Percentiles rank a stretch among this genome's conserved stretches.
phyloP scores from a whole-genome alignment of 2,888 invertebrate genomes.

The Omphaloscelis lunosa region DNA sequence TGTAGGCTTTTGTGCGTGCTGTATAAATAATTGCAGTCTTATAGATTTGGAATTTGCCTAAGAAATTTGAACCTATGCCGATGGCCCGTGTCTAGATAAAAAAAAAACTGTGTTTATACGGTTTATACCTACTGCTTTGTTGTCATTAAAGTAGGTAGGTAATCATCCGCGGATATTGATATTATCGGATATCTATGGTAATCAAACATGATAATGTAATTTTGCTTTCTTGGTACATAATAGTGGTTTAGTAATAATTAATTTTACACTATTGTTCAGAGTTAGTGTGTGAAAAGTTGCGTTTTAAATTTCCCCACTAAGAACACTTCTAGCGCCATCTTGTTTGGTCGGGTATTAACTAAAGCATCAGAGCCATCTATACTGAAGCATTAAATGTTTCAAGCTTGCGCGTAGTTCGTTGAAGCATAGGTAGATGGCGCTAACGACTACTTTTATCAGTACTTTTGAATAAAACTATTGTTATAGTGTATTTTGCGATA shows the following conservation, averaged over 20 bases:
- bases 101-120: background rate
- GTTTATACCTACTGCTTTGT: too few species aligned
- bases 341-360: background rate
- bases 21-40: slow-evolving; percentile 20
- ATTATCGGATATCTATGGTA: too few species aligned
- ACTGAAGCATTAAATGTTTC: background rate
- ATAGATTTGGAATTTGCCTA: slow-evolving; percentile 4
- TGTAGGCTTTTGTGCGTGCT: slow-evolving; percentile 16
- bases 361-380: background rate
- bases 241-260: background rate
- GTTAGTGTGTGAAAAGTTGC: background rate
- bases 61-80: background rate
- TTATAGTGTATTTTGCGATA: slow-evolving; percentile 7
- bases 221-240: background rate
- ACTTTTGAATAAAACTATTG: background rate
- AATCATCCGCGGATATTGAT: too few species aligned
- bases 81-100: background rate
- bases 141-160: too few species aligned
- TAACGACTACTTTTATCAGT: background rate
- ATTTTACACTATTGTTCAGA: slow-evolving; percentile 1
- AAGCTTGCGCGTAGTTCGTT: slow-evolving; percentile 21
- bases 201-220: background rate
- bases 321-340: slow-evolving; percentile 37
- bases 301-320: background rate
- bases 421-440: slow-evolving; percentile 37